These are phyloP conservation scores for Coptodon bakossiorum DNA, from an alignment of 2,113 vertebrate genomes.

Conservation along the genomic window DNA sequence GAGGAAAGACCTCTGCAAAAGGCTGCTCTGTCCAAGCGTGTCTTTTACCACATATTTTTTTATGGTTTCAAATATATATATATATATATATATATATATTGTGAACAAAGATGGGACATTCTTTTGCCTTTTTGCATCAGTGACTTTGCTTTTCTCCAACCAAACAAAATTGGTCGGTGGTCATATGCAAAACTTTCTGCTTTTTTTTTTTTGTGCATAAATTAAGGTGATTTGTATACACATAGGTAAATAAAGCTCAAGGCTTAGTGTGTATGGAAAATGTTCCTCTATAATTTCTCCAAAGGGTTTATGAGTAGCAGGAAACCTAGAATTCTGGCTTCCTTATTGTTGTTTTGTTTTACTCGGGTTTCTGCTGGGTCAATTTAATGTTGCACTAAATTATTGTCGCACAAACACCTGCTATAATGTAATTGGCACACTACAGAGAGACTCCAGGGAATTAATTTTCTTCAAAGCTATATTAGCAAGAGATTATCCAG, in stretches of 20 bases:
- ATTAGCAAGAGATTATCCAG: background rate
- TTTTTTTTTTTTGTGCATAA: background rate
- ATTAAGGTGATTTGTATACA: background rate
- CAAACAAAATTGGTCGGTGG: background rate
- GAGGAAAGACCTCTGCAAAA: background rate
- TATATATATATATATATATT: background rate
- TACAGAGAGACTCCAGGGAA: background rate
- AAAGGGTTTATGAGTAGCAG: background rate
- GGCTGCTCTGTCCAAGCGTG: background rate
- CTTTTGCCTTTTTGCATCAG: background rate
- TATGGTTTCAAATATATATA: background rate
- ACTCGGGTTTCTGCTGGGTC: background rate
- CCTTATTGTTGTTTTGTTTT: background rate
- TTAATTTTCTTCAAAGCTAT: background rate
- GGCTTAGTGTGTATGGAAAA: background rate
- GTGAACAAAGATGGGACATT: background rate
- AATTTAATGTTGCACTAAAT: background rate
- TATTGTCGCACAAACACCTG: background rate
- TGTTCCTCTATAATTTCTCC: background rate
- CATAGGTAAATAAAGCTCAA: background rate
- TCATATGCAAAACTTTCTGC: background rate
- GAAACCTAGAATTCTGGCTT: background rate
- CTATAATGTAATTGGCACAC: background rate
- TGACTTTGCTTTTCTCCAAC: background rate
- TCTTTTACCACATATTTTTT: background rate